These are phyloP conservation scores for Carposina sasakii DNA, from an alignment of 1,140 invertebrate species.

Conservation along the genomic window DNA sequence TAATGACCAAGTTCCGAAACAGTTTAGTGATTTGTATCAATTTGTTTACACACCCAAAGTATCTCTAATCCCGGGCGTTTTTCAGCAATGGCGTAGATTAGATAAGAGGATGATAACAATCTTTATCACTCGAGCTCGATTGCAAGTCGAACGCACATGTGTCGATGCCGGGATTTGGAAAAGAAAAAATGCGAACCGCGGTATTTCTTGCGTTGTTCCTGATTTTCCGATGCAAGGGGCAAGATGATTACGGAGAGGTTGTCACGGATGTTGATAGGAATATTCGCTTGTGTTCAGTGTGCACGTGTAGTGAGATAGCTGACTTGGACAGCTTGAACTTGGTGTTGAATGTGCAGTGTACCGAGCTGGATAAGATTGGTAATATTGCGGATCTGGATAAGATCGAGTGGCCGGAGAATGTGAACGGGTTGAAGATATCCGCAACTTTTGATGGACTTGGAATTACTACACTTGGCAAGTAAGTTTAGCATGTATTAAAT, in stretches of 20 bases:
- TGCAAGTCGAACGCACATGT: slow-evolving; percentile 41
- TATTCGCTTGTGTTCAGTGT: slow-evolving; percentile 54
- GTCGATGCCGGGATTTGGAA: slow-evolving; percentile 20
- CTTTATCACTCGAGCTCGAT: slow-evolving; percentile 62
- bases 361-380: slow-evolving; percentile 49
- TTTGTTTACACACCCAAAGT: too few species aligned
- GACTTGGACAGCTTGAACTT: slow-evolving; percentile 59
- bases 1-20: too few species aligned
- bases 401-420: slow-evolving; percentile 58
- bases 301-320: slow-evolving; percentile 65
- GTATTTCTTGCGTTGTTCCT: slow-evolving; percentile 47
- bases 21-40: too few species aligned
- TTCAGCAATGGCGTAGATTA: slow-evolving; percentile 46
- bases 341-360: slow-evolving; percentile 61
- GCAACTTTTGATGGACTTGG: slow-evolving; percentile 57
- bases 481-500: too few species aligned
- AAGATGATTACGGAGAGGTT: slow-evolving; percentile 25
- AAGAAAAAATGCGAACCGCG: slow-evolving; percentile 54
- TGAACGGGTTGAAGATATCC: slow-evolving; percentile 56
- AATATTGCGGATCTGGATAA: slow-evolving; percentile 59
- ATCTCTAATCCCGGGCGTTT: slow-evolving; percentile 27
- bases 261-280: slow-evolving; percentile 37
- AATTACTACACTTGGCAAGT: slow-evolving; percentile 59
- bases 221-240: slow-evolving; percentile 39
- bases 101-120: slow-evolving; percentile 58